These are phyloP conservation scores for Picathartes gymnocephalus DNA, from an alignment of 2,113 vertebrate species.

Conservation along the genomic window DNA sequence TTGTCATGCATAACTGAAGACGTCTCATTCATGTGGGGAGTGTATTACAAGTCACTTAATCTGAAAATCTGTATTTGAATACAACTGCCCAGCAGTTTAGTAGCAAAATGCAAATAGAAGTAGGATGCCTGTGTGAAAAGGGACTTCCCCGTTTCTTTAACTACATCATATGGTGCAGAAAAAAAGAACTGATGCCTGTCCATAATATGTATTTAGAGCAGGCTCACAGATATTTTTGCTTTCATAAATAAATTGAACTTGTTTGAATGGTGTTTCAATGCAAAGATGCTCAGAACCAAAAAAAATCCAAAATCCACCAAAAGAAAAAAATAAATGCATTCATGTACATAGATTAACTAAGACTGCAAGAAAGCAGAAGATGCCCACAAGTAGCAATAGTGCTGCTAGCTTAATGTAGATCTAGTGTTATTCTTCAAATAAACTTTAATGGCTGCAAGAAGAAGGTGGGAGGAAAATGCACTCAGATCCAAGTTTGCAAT, in stretches of 20 bases:
- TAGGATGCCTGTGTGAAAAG: background rate
- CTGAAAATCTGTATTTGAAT: background rate
- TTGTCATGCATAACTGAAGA: background rate
- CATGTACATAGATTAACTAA: background rate
- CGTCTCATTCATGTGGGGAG: background rate
- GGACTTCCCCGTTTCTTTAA: background rate
- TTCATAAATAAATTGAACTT: background rate
- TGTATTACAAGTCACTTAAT: background rate
- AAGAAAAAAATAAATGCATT: background rate
- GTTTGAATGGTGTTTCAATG: background rate
- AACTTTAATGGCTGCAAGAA: slow-evolving; percentile 45
- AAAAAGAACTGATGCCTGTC: background rate
- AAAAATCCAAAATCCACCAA: background rate
- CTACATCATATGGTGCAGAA: background rate
- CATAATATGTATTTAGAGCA: background rate
- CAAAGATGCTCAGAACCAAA: background rate
- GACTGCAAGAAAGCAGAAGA: background rate
- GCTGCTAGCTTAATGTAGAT: background rate
- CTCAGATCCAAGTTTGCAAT: slow-evolving; percentile 32
- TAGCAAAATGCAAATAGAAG: background rate
- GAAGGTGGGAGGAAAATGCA: slow-evolving; percentile 33
- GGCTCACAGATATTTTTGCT: background rate
- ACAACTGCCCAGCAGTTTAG: background rate
- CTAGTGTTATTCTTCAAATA: slow-evolving; percentile 7
- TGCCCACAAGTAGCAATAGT: background rate